phyloP scores from a whole-genome alignment of 1,140 invertebrate genomes.

The Caerostris extrusa region DNA sequence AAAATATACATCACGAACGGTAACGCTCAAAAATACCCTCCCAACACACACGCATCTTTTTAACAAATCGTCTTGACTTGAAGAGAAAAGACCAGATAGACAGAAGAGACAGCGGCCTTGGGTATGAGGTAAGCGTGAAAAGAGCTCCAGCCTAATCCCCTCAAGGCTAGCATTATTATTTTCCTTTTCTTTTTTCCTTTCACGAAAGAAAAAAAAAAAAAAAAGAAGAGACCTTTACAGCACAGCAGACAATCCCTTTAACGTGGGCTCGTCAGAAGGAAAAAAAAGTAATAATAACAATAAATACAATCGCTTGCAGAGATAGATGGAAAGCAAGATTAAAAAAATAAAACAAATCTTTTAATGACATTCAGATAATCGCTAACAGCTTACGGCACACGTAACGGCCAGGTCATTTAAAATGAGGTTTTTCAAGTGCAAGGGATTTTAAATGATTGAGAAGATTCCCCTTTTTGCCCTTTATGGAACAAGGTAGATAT shows the following conservation, averaged over 20 bases:
- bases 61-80: constrained; percentile 24
- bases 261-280: background rate
- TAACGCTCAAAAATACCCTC: constrained; percentile 37
- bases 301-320: background rate
- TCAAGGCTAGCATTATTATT: constrained; percentile 38
- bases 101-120: constrained; percentile 34
- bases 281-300: background rate
- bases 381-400: constrained; percentile 10
- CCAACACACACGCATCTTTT: background rate
- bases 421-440: background rate
- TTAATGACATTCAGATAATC: constrained; percentile 39
- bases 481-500: background rate
- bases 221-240: background rate
- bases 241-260: background rate
- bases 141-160: constrained; percentile 50
- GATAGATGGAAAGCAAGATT: background rate
- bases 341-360: constrained; percentile 26
- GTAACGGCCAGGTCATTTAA: constrained; percentile 11
- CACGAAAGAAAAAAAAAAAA: background rate
- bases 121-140: constrained; percentile 62
- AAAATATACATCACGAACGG: background rate
- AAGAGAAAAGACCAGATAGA: background rate
- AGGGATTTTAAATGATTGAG: background rate
- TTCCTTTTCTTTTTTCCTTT: background rate
- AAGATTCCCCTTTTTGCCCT: background rate